Conservation (phyloP, 2,888 invertebrate species). For the Acleris holmiana region DNA sequence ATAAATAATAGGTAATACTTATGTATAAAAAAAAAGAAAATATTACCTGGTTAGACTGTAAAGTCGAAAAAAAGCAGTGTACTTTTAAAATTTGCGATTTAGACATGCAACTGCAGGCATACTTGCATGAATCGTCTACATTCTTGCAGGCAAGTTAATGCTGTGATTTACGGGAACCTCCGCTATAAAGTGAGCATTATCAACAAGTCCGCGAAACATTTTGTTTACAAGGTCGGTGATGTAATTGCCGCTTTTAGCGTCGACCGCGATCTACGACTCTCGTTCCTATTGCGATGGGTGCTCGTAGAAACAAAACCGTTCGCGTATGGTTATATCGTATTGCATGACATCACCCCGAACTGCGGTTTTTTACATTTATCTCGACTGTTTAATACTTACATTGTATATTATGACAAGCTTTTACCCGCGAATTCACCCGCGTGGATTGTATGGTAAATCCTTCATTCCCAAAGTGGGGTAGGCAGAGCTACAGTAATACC, state of each 20-base stretch:
- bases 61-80: too few species aligned
- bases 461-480: too few species aligned
- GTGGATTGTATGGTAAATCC: too few species aligned
- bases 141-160: background rate
- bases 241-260: conserved; percentile 79
- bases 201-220: conserved; percentile 61
- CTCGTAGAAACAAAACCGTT: conserved; percentile 35
- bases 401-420: background rate
- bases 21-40: too few species aligned
- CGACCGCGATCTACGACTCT: conserved; percentile 41
- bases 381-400: conserved; percentile 44
- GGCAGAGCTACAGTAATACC: too few species aligned
- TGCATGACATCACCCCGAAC: conserved; percentile 32
- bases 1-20: too few species aligned
- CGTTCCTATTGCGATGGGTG: conserved; percentile 36
- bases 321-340: conserved; percentile 23
- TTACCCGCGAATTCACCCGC: background rate
- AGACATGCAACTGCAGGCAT: too few species aligned
- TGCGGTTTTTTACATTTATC: conserved; percentile 39
- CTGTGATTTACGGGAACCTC: conserved; percentile 52
- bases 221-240: conserved; percentile 75
- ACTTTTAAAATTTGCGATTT: too few species aligned
- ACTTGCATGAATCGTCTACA: too few species aligned
- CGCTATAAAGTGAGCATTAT: conserved; percentile 63
- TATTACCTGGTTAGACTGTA: too few species aligned